A percentile compares a stretch with the other conserved stretches of the same genome.
phyloP scores from a whole-genome alignment of 2,888 invertebrate species.

The Lutraria lutraria region DNA sequence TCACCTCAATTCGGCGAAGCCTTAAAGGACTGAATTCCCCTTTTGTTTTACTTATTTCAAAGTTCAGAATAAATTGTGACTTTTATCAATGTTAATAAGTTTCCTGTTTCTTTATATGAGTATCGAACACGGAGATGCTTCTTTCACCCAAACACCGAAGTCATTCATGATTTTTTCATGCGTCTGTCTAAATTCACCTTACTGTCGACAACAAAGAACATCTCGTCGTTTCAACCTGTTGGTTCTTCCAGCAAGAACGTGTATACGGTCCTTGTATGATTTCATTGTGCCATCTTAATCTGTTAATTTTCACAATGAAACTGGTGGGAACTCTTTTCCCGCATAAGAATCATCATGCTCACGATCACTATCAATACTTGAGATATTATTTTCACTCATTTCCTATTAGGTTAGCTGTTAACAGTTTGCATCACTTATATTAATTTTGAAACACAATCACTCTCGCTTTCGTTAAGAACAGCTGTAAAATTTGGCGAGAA shows the following conservation, averaged over 20 bases:
- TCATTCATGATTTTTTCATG: conserved; percentile 42
- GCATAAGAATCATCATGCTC: too few species aligned
- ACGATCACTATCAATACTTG: too few species aligned
- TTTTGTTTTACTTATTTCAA: conserved; percentile 15
- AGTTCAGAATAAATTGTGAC: conserved; percentile 3
- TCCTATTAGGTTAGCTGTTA: not conserved
- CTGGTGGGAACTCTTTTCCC: too few species aligned
- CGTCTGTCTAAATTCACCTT: not conserved
- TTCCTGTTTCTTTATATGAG: conserved; percentile 14
- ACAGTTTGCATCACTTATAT: not conserved
- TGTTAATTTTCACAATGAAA: not conserved
- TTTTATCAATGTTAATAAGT: not conserved
- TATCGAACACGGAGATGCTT: conserved; percentile 1
- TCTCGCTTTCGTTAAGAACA: too few species aligned
- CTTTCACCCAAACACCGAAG: conserved; percentile 41
- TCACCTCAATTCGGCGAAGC: conserved; percentile 8
- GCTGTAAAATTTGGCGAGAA: too few species aligned
- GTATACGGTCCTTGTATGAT: too few species aligned
- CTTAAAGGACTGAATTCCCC: not conserved
- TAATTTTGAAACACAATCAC: not conserved
- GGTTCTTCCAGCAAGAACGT: not conserved
- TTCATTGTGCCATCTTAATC: not conserved
- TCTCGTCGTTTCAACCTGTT: not conserved
- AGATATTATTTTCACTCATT: not conserved
- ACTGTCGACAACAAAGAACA: not conserved